phyloP scores from a whole-genome alignment of 2,888 invertebrate species.

The Drosophila mimica region DNA sequence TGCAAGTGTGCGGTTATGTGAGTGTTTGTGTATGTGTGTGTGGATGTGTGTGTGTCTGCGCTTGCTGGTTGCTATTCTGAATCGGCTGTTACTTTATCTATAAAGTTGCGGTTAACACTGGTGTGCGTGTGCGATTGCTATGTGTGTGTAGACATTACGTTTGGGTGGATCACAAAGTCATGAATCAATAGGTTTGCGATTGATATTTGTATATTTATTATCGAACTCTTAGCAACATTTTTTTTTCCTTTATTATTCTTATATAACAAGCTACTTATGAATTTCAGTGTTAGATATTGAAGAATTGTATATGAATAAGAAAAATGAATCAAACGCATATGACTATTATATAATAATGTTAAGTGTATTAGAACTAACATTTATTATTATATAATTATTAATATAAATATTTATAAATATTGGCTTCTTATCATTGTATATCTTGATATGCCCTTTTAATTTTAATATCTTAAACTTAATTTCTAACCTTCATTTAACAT shows the following conservation, averaged over 20 bases:
- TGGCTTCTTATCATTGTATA: not conserved
- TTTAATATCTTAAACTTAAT: not conserved
- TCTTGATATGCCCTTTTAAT: not conserved
- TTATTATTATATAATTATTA: not conserved
- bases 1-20: slow-evolving; percentile 2
- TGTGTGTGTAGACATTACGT: slow-evolving; percentile 13
- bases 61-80: slow-evolving; percentile 52
- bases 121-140: not conserved
- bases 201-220: not conserved
- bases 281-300: not conserved
- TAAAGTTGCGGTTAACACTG: slow-evolving; percentile 50
- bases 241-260: not conserved
- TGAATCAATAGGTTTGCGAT: slow-evolving; percentile 18
- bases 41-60: slow-evolving; percentile 16
- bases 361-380: not conserved
- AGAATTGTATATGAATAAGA: not conserved
- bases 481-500: not conserved
- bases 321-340: not conserved
- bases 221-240: not conserved
- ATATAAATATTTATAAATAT: not conserved
- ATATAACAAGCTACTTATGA: not conserved
- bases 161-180: slow-evolving; percentile 40
- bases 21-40: slow-evolving; percentile 16
- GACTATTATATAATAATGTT: not conserved
- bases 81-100: slow-evolving; percentile 79